Conservation (phyloP, 1,140 invertebrate species). For the Pinna nobilis region DNA sequence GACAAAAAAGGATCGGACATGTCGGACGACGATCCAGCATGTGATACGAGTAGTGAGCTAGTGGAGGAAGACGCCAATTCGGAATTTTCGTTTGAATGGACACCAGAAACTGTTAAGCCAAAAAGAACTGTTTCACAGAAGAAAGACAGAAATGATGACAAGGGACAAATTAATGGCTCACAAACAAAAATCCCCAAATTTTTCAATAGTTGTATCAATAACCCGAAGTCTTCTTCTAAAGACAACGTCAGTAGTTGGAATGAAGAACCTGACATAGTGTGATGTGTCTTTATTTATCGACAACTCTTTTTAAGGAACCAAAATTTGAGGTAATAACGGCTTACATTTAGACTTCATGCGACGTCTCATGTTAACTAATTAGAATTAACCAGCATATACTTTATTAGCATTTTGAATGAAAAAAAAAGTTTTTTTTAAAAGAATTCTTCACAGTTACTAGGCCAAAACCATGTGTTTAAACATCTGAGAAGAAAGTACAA, state of each 20-base stretch:
- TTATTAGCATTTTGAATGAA: too few relatives aligned
- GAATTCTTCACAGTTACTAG: too few relatives aligned
- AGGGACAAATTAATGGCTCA: too few relatives aligned
- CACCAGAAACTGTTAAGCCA: slow-evolving; percentile 3
- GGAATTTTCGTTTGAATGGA: slow-evolving; percentile 39
- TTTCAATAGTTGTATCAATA: slow-evolving; percentile 42
- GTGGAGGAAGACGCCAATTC: slow-evolving; percentile 45
- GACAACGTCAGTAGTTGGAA: slow-evolving; percentile 30
- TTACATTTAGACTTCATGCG: too few relatives aligned
- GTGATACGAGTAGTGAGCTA: slow-evolving; percentile 28
- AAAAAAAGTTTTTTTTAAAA: too few relatives aligned
- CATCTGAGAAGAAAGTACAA: too few relatives aligned
- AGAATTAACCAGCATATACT: too few relatives aligned
- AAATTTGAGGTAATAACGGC: neutral
- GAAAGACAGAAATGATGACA: neutral
- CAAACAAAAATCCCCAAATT: slow-evolving; percentile 25
- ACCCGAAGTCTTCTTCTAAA: slow-evolving; percentile 19
- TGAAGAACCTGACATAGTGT: slow-evolving; percentile 38
- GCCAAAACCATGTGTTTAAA: too few relatives aligned
- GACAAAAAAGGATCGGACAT: neutral
- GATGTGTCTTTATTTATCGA: neutral
- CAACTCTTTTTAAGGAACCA: neutral
- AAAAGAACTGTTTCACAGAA: neutral
- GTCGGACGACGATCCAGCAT: slow-evolving; percentile 2
- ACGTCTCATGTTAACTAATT: too few relatives aligned